Conservation (phyloP, 2,797 vertebrate species). For the Dallia pectoralis region DNA sequence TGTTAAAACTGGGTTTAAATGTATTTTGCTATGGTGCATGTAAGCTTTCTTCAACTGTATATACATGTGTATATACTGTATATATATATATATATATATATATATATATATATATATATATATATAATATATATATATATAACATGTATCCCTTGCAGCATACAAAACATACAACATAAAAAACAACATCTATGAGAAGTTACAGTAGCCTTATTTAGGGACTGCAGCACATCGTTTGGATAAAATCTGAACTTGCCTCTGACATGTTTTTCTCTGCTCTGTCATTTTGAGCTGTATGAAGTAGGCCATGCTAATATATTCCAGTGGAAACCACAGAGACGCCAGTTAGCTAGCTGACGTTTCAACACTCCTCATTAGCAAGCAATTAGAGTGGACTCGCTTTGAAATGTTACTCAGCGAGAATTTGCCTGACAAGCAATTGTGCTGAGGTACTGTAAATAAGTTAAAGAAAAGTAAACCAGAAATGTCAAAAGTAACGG, state of each 20-base stretch:
- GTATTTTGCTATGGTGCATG: too few species aligned
- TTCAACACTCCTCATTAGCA: conserved; percentile 16
- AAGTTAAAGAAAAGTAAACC: conserved; percentile 30
- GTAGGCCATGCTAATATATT: conserved; percentile 49
- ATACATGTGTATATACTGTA: too few species aligned
- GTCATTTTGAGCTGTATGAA: conserved; percentile 33
- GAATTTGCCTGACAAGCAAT: conserved; percentile 5
- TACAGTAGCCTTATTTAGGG: conserved; percentile 30
- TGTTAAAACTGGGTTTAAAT: too few species aligned
- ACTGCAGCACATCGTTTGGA: conserved; percentile 12
- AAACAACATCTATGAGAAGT: conserved; percentile 20
- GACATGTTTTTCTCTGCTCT: conserved; percentile 20
- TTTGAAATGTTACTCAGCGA: conserved; percentile 11
- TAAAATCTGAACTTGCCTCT: conserved; percentile 16
- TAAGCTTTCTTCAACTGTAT: too few species aligned
- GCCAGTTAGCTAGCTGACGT: not conserved
- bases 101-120: too few species aligned
- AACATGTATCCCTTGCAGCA: conserved; percentile 17
- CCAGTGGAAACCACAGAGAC: conserved; percentile 24
- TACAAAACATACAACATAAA: conserved; percentile 1
- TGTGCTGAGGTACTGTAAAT: conserved; percentile 43
- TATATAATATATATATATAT: too few species aligned
- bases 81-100: too few species aligned
- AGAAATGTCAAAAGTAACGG: conserved; percentile 14
- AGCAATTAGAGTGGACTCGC: conserved; percentile 6